Conservation (phyloP, 2,888 invertebrate species). For the Portevinia maculata region DNA sequence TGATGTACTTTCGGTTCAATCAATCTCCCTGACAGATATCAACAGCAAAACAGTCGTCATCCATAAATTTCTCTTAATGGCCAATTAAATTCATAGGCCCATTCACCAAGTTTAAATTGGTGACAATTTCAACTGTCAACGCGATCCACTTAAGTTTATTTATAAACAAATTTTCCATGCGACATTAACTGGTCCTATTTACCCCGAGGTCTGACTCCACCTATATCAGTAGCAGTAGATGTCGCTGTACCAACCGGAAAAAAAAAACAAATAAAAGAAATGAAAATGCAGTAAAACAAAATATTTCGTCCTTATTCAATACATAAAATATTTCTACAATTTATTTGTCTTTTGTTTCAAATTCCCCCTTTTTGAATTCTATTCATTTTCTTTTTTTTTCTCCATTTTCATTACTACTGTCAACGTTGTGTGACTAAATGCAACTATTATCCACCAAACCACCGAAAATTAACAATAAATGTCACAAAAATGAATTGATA, state of each 20-base stretch:
- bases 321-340: constrained; percentile 23
- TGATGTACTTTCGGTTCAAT: constrained; percentile 20
- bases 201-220: constrained; percentile 12
- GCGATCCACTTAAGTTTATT: constrained; percentile 74
- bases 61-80: constrained; percentile 72
- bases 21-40: constrained; percentile 59
- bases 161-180: constrained; percentile 70
- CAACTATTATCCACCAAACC: constrained; percentile 43
- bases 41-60: constrained; percentile 59
- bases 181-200: constrained; percentile 31
- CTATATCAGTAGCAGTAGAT: not conserved
- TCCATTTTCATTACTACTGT: constrained; percentile 5
- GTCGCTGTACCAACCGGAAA: not conserved
- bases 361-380: constrained; percentile 41
- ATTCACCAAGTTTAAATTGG: constrained; percentile 71
- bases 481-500: constrained; percentile 63
- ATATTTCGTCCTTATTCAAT: constrained; percentile 23
- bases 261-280: constrained; percentile 14
- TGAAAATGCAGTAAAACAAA: constrained; percentile 65
- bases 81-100: constrained; percentile 71
- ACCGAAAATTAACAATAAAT: constrained; percentile 66
- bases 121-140: constrained; percentile 73
- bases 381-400: constrained; percentile 54
- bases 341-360: constrained; percentile 36
- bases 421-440: constrained; percentile 46